phyloP scores from a whole-genome alignment of 1,140 invertebrate species.

The Colletes gigas region DNA sequence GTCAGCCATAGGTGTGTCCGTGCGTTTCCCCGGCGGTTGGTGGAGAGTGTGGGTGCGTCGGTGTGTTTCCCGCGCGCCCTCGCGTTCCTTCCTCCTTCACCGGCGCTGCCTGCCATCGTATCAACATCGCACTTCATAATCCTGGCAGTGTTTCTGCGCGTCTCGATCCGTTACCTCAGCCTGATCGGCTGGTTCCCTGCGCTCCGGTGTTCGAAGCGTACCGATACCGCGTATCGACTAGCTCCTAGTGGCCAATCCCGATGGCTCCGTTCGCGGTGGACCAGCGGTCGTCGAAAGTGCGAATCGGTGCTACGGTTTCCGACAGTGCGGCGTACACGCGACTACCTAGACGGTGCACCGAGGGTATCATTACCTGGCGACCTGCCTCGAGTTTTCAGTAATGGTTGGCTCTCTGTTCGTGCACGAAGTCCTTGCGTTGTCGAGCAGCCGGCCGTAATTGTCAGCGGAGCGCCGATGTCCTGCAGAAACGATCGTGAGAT shows the following conservation, averaged over 20 bases:
- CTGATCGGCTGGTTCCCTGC: conserved; percentile 43
- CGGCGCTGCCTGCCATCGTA: conserved; percentile 69
- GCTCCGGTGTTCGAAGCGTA: background rate
- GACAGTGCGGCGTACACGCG: background rate
- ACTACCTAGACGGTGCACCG: background rate
- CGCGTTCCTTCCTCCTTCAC: conserved; percentile 65
- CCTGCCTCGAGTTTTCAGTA: too few species aligned
- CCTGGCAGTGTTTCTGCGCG: conserved; percentile 73
- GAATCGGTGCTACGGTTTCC: background rate
- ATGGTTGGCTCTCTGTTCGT: too few species aligned
- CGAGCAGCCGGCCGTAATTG: too few species aligned
- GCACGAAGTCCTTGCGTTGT: too few species aligned
- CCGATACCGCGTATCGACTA: background rate
- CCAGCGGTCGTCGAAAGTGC: background rate
- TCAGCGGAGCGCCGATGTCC: background rate
- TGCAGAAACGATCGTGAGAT: background rate
- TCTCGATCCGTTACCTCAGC: conserved; percentile 70
- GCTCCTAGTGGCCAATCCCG: background rate
- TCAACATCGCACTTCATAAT: conserved; percentile 77
- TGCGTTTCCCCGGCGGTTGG: conserved; percentile 23
- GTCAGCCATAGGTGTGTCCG: conserved; percentile 32
- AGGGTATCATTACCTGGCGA: background rate
- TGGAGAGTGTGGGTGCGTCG: conserved; percentile 43
- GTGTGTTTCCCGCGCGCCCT: conserved; percentile 61
- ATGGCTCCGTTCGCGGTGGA: background rate